Evolutionary conservation across 2,888 invertebrate species (phyloP).

Genomic region (Colletes collaris): DNA sequence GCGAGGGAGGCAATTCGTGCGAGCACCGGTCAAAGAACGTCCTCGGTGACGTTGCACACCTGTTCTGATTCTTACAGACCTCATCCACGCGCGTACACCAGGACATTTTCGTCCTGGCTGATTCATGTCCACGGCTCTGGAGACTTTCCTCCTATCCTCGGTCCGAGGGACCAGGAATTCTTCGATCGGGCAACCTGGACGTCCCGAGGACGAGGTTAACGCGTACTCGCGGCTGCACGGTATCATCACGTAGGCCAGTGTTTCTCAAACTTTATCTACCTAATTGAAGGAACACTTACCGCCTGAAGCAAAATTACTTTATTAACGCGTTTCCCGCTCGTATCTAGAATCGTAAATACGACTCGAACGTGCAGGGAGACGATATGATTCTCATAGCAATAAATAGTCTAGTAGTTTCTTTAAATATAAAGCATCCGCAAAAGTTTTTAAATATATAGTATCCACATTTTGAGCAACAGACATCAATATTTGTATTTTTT

Average conservation of each 20-base stretch:
- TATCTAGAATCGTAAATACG: too few species aligned
- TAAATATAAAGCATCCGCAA: too few species aligned
- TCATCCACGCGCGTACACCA: neutral
- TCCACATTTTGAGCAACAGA: too few species aligned
- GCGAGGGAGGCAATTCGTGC: neutral
- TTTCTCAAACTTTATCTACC: too few species aligned
- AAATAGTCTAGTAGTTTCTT: too few species aligned
- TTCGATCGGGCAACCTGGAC: slow-evolving; percentile 7
- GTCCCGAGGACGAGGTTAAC: slow-evolving; percentile 51
- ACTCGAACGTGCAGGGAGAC: too few species aligned
- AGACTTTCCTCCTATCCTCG: slow-evolving; percentile 4
- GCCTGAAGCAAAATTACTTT: too few species aligned
- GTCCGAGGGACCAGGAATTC: slow-evolving; percentile 24
- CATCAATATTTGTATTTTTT: too few species aligned
- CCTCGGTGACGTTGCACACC: slow-evolving; percentile 20
- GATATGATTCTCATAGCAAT: too few species aligned
- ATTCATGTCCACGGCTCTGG: slow-evolving; percentile 7
- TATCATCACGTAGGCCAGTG: slow-evolving; percentile 53
- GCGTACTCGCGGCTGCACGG: slow-evolving; percentile 34
- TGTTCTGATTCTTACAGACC: slow-evolving; percentile 2
- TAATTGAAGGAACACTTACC: too few species aligned
- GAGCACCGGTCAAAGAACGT: slow-evolving; percentile 4
- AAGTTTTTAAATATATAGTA: too few species aligned
- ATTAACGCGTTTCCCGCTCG: too few species aligned
- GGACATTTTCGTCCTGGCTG: neutral